Base-by-base conservation (phyloP, 1,140 invertebrate genomes). In the Sitobion miscanthi region DNA sequence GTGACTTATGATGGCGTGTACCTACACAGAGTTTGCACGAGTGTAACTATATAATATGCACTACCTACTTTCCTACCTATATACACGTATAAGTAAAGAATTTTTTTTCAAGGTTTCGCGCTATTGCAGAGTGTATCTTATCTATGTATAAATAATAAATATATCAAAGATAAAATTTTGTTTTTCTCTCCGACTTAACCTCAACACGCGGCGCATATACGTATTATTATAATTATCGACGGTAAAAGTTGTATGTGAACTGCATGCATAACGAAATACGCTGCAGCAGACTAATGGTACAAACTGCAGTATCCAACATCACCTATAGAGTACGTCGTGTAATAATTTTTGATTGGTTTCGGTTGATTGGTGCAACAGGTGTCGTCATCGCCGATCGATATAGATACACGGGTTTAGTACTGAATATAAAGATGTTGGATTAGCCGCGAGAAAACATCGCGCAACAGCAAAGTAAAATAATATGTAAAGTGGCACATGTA, bases 91-190 rank as follows among this genome's bases (percentile, higher is more conserved):
- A n/a, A 30, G 30, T 69, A 52, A 20, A 52, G 2, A 1, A 17
- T 77, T 38, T 49, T 87, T 38, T 87, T 87, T 87, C 85, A 87
- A 87, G 85, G 85, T 77, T n/a, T 2, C n/a, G 30, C 62, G 30
- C n/a, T 35, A 35, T 77, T 77, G n/a, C 30, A 17, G 30, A 52
- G 49, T 52, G 21, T 77, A n/a, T 77, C 30, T 77, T 77, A 77
- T 77, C 62, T 35, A n/a, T 20, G n/a, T 77, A n/a, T 17, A 77
- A 77, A 77, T 77, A 77, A 77, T n/a, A 77, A 77, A 77, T n/a
- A 77, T n/a, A 77, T 77, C 14, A 77, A 77, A 77, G 62, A 77
- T 77, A 77, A 17, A 4, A 30, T 69, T 69, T 30, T 62, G 8
- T 54, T 25, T 69, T 69, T 69, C n/a, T 77, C 14, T 77, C 62